Base-by-base conservation (phyloP, 2,888 invertebrate genomes). In the Diaphora mendica region DNA sequence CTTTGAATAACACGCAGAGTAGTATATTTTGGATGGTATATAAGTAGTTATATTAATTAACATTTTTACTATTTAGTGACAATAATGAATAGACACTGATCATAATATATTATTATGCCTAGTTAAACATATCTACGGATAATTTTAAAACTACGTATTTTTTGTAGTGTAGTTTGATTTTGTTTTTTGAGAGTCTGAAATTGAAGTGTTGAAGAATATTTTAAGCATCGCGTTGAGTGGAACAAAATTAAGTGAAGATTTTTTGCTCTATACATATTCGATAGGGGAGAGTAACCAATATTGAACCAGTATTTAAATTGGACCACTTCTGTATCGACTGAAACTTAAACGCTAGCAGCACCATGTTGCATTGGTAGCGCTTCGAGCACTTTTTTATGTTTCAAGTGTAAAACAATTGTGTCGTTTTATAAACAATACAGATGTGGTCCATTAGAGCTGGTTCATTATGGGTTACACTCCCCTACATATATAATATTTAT, bases 31-130 rank as follows among this genome's bases (percentile, higher is more conserved):
- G 72, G 48, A 64, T 72, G 51, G 39, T 72, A 51, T n/a, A 13
- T n/a, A 35, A 35, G 23, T 68, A 55, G 4, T 11, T 67, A 67
- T 30, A 33, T 44, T 65, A 67, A 48, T n/a, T 23, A 7, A n/a
- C 33, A 55, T 42, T 68, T 64, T 71, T 64, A 26, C 1, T 39
- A 44, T 33, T 64, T 72, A 76, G 70, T 75, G 59, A 75, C 71
- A 20, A 68, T 73, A 71, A 39, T 48, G 64, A 51, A 79, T 80
- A 83, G 85, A 83, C 83, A 83, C 83, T 76, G 77, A 85, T 74
- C 65, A 82, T 75, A 55, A 72, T 72, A 66, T 80, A n/a, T n/a
- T n/a, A n/a, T n/a, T n/a, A 78, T 62, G 55, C 55, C 69, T 82
- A 78, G 35, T 48, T 64, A 48, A 39, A 44, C n/a, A 15, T 15